Base-by-base conservation (phyloP, 2,797 vertebrate genomes). In the Spinus olivaceus region DNA sequence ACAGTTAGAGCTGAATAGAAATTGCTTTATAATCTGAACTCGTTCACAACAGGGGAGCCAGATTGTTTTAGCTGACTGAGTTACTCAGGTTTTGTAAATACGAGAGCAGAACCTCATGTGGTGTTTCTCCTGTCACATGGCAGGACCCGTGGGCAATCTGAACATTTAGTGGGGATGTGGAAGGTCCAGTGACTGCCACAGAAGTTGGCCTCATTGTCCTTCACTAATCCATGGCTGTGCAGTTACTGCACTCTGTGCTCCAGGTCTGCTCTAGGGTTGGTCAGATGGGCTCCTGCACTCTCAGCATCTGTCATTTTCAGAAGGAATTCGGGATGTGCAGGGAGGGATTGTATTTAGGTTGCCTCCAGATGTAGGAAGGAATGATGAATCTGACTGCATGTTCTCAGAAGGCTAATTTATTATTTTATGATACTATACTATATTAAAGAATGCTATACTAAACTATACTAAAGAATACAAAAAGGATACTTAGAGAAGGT, bases 21-120 rank as follows among this genome's bases (percentile, higher is more conserved):
- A 79, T 77, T 92, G 84, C 91, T 91, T 85, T 87, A 69, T 88
- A 81, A 92, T 83, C 74, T 90, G 73, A 81, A 76, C 70, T 92
- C 2, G 1, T 63, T 81, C 64, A 82, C 51, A 92, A 37, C 82
- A 35, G 72, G 30, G 46, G 22, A 81, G 56, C 56, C 37, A 9
- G 49, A 46, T n/a, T 20, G 57, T 80, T 94, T 93, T 81, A 82
- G 90, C 47, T 88, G 71, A 81, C 46, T 86, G 72, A 73, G 64
- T 82, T 87, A 28, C 85, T 94, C 71, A 50, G 81, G 78, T 87
- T 94, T 89, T 89, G 76, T 90, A 41, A 90, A 69, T n/a, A 33
- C 0, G 0, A 66, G 67, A 72, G 64, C 76, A 79, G 71, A 73
- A 92, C 60, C 64, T 80, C 64, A 33, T 86, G 85, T 83, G 79